A percentile compares a stretch with the other conserved stretches of the same genome.
Conservation (phyloP, 2,113 vertebrate genomes). For the Phalacrocorax aristotelis region DNA sequence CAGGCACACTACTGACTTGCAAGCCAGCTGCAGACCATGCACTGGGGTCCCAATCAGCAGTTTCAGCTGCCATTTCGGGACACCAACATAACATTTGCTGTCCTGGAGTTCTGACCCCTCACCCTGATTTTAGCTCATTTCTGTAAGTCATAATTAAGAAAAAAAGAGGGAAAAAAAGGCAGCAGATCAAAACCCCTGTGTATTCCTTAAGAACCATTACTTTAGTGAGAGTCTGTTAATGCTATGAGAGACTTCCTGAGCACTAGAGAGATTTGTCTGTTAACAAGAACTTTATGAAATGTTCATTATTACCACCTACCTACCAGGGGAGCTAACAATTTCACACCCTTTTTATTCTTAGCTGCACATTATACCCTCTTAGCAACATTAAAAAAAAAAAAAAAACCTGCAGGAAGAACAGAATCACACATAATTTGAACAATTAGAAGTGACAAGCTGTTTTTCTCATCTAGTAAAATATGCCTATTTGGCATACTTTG, state of each 20-base stretch:
- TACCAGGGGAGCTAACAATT: conserved; percentile 24
- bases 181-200: background rate
- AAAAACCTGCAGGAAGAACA: conserved; percentile 57
- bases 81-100: background rate
- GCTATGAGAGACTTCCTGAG: background rate
- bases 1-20: accelerated
- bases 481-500: conserved; percentile 39
- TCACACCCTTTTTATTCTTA: conserved; percentile 58
- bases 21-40: background rate
- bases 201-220: background rate
- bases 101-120: background rate
- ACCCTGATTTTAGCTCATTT: background rate
- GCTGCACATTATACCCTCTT: conserved; percentile 37
- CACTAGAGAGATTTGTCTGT: background rate
- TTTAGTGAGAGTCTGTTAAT: background rate
- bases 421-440: conserved; percentile 51
- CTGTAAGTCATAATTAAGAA: background rate
- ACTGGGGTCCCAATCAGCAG: background rate
- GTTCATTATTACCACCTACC: conserved; percentile 52
- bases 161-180: background rate
- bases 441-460: conserved; percentile 55
- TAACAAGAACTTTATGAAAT: conserved; percentile 45
- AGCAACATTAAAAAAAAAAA: conserved; percentile 50
- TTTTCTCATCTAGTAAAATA: conserved; percentile 49
- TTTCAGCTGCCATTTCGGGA: background rate